These are phyloP conservation scores for Yponomeuta sedellus DNA, from an alignment of 2,888 invertebrate species.

Conservation along the genomic window DNA sequence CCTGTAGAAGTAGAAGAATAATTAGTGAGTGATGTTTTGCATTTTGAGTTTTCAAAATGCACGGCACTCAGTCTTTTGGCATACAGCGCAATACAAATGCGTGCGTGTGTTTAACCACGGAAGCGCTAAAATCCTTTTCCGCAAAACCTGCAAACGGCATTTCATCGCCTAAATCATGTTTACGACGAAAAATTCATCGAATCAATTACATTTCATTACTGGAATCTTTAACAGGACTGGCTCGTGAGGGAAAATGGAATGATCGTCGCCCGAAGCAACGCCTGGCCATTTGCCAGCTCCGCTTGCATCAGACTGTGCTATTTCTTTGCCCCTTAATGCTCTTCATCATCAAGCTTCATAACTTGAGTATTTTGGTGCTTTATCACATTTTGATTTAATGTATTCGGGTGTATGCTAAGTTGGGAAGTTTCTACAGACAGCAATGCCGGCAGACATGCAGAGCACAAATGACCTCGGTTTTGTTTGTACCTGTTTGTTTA, in stretches of 20 bases:
- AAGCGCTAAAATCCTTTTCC: no score
- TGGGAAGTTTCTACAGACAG: no score
- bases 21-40: no score
- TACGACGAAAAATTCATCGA: conserved; percentile 4
- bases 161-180: not conserved
- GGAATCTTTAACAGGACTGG: conserved; percentile 29
- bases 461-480: no score
- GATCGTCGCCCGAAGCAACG: conserved; percentile 32
- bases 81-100: no score
- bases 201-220: conserved; percentile 24
- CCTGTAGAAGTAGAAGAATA: no score
- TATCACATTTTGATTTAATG: not conserved
- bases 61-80: no score
- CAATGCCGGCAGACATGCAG: no score
- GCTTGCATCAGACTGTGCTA: conserved; percentile 32
- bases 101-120: no score
- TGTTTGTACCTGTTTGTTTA: no score
- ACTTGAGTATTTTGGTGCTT: not conserved
- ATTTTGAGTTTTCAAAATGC: no score
- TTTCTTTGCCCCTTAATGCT: conserved; percentile 42
- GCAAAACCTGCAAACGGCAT: no score
- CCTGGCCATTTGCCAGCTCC: conserved; percentile 44
- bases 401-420: not conserved
- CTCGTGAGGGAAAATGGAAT: conserved; percentile 42
- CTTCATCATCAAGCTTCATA: conserved; percentile 28